Evolutionary conservation across 2,113 vertebrate genomes (phyloP).

Genomic region (Ictalurus furcatus): DNA sequence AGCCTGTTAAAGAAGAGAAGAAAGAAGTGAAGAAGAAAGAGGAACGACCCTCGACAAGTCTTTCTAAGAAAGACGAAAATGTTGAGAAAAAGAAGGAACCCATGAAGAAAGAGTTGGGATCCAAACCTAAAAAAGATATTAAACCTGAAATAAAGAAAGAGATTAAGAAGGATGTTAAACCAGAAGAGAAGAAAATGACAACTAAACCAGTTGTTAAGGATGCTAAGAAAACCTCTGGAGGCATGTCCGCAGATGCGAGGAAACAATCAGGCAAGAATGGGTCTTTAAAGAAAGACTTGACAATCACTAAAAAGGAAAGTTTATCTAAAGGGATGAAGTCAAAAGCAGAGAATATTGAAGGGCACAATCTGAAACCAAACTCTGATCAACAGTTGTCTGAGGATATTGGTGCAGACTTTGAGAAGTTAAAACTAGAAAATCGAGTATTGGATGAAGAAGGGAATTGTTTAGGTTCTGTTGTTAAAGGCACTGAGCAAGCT

Average conservation of each 20-base stretch:
- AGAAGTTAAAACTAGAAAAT: slow-evolving; percentile 55
- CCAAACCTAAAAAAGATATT: slow-evolving; percentile 75
- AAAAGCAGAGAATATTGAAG: slow-evolving; percentile 64
- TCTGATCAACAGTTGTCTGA: slow-evolving; percentile 72
- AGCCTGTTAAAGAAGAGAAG: slow-evolving; percentile 73
- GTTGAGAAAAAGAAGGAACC: slow-evolving; percentile 66
- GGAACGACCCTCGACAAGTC: slow-evolving; percentile 60
- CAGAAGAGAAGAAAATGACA: slow-evolving; percentile 69
- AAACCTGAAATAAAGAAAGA: slow-evolving; percentile 74
- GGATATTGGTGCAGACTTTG: slow-evolving; percentile 62
- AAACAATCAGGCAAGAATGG: slow-evolving; percentile 60
- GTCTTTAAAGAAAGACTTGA: slow-evolving; percentile 62
- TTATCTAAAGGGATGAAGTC: slow-evolving; percentile 55
- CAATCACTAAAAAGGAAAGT: slow-evolving; percentile 64
- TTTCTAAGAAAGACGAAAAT: slow-evolving; percentile 65
- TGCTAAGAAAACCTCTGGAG: slow-evolving; percentile 58
- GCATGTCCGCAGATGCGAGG: slow-evolving; percentile 42
- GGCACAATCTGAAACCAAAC: slow-evolving; percentile 34
- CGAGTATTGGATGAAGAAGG: slow-evolving; percentile 45
- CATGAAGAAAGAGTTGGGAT: slow-evolving; percentile 61
- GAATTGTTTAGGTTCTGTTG: slow-evolving; percentile 54
- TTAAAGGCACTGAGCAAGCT: slow-evolving; percentile 53
- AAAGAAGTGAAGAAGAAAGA: slow-evolving; percentile 70
- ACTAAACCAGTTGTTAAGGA: slow-evolving; percentile 64
- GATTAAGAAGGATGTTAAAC: slow-evolving; percentile 70